Conservation (phyloP, 2,888 invertebrate species). For the Heliconius cydno region DNA sequence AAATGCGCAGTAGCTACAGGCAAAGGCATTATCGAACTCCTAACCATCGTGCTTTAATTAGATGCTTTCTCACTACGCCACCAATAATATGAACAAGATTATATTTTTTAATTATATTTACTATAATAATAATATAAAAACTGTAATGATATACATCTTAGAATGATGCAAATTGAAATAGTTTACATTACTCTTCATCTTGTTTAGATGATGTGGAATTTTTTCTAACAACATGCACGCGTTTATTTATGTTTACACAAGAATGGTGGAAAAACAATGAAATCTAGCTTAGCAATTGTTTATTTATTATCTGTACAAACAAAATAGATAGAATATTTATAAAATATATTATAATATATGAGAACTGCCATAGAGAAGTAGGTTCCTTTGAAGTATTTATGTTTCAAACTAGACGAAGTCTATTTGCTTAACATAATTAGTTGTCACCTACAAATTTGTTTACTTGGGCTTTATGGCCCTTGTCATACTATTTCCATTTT, state of each 20-base stretch:
- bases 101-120: not conserved
- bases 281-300: slow-evolving; percentile 50
- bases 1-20: too few species aligned
- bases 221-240: slow-evolving; percentile 57
- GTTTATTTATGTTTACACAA: slow-evolving; percentile 66
- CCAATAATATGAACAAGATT: too few species aligned
- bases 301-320: slow-evolving; percentile 37
- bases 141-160: not conserved
- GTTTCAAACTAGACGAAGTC: not conserved
- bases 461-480: not conserved
- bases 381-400: not conserved
- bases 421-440: not conserved
- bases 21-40: too few species aligned
- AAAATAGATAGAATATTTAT: slow-evolving; percentile 6
- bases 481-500: not conserved
- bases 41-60: too few species aligned
- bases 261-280: slow-evolving; percentile 62
- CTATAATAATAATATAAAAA: not conserved
- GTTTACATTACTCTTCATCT: slow-evolving; percentile 33
- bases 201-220: slow-evolving; percentile 65
- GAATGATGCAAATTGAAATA: slow-evolving; percentile 1
- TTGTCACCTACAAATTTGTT: not conserved
- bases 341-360: not conserved
- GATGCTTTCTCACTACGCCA: too few species aligned
- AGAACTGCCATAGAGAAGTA: not conserved